Base-by-base conservation (phyloP, 2,888 invertebrate species). In the Isoperla grammatica region DNA sequence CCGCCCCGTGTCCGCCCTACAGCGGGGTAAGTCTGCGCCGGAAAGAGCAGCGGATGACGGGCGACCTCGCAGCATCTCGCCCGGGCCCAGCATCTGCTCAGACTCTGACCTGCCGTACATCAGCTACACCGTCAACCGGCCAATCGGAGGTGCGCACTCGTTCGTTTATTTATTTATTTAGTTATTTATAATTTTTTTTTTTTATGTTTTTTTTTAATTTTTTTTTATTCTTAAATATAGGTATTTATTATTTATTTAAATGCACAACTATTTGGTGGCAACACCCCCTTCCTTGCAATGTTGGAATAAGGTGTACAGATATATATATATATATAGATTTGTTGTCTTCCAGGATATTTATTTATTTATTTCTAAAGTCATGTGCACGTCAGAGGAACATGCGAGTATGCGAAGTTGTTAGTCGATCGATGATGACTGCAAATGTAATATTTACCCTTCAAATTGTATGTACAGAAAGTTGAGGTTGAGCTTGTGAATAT, bases 31-130 rank as follows among this genome's bases (percentile, higher is more conserved):
- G 39, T 66, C 68, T 49, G 69, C 68, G 23, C 68, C 68, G 11
- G 66, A 68, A 17, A 67, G 68, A 50, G 67, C 66, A 49, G 67
- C 69, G 53, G 79, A 79, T 39, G 72, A 76, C 0, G 75, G 80
- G 0, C 81, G 87, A 1, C 86, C 85, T 1, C 84, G 87, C 2
- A 87, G 86, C 64, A 86, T 85, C 4, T 92, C 92, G 0, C 93
- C 93, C 0, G 90, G 92, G 0, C 87, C 91, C 0, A 93, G 92
- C 68, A 86, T 94, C 9, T 93, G 93, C 71, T 90, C 90, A 0
- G 91, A 92, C 71, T 88, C 90, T 0, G 94, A 94, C 72, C 76
- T 94, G 57, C 94, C 94, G 0, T 94, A 94, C 72, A 90, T 94
- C 68, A 93, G 93, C 0, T n/a, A 95, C 67, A 93, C 93, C 0